phyloP scores from a whole-genome alignment of 2,113 vertebrate genomes.

The Probosciger aterrimus region DNA sequence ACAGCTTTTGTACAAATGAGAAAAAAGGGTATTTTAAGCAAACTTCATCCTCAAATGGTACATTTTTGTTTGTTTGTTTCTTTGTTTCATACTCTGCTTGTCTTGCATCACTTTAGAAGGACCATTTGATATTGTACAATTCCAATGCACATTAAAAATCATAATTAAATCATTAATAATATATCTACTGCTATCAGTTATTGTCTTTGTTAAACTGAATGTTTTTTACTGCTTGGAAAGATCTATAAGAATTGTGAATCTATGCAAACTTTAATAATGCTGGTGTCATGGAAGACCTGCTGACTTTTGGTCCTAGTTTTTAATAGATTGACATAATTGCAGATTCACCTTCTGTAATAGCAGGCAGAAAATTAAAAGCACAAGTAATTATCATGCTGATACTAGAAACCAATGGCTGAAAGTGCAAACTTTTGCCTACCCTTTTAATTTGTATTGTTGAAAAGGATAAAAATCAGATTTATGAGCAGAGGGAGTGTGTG shows the following conservation, averaged over 20 bases:
- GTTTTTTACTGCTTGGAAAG: not conserved
- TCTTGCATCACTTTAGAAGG: not conserved
- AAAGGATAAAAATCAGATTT: not conserved
- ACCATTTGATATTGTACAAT: not conserved
- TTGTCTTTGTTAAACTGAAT: slow-evolving; percentile 28
- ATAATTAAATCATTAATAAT: not conserved
- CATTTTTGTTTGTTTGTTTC: not conserved
- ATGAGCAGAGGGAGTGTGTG: not conserved
- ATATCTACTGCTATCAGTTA: slow-evolving; percentile 8
- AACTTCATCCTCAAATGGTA: slow-evolving; percentile 3
- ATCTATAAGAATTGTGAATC: not conserved
- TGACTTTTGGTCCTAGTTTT: not conserved
- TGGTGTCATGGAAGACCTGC: not conserved
- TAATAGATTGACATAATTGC: not conserved
- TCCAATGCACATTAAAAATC: slow-evolving; percentile 37
- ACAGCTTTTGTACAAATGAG: slow-evolving; percentile 50
- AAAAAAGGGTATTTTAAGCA: slow-evolving; percentile 56
- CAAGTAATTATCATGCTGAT: not conserved
- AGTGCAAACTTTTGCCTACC: not conserved
- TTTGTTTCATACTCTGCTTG: not conserved
- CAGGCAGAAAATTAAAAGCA: not conserved
- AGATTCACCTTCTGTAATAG: not conserved
- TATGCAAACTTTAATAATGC: not conserved
- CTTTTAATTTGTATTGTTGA: not conserved
- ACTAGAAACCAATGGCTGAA: not conserved